Evolutionary conservation across 2,113 vertebrate species (phyloP), one percentile per base, ranked within the genome.

Genomic region (Monopterus albus): DNA sequence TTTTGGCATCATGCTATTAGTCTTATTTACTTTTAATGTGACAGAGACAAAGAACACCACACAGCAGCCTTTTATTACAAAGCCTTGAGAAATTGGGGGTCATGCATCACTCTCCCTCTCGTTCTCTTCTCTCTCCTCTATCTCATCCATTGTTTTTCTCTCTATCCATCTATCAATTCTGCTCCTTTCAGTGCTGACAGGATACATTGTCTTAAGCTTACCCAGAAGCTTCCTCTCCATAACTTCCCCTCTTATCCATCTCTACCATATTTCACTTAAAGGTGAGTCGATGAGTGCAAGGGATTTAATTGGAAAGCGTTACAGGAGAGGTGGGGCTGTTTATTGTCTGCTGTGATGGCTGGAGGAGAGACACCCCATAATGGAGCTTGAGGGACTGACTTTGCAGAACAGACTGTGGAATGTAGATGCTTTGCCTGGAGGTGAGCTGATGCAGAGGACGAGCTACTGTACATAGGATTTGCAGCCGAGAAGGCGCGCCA

Each of bases 1-100:
- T 77, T 86, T 83, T 67, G 7, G 72, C 82, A 66, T 78, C 72
- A 57, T 60, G 76, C 78, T 75, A 88, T 90, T 88, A 85, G 80
- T 90, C 88, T 90, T 88, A 85, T 90, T 88, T 90, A 88, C 86
- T 87, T 90, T 87, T 85, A 90, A 87, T 90, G 82, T 88, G 86
- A 88, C 86, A 90, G 82, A 88, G 86, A 90, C 82, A 56, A 60
- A 90, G 82, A 85, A 78, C 86, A 78, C 68, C 75, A 74, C 78
- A 56, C 72, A 53, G 76, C 82, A 80, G 80, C 82, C 88, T 90
- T 88, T 90, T 90, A 88, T 90, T 87, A 85, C 84, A 90, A 68
- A 83, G 86, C 72, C 88, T 90, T 84, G 82, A 85, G 78, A 83
- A 85, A 90, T 79, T 76, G 69, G 52, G 59, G 82, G 78, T 85